Evolutionary conservation across 92 coral and sea anemone genomes (phyloP).

Genomic region (Palythoa grandis): DNA sequence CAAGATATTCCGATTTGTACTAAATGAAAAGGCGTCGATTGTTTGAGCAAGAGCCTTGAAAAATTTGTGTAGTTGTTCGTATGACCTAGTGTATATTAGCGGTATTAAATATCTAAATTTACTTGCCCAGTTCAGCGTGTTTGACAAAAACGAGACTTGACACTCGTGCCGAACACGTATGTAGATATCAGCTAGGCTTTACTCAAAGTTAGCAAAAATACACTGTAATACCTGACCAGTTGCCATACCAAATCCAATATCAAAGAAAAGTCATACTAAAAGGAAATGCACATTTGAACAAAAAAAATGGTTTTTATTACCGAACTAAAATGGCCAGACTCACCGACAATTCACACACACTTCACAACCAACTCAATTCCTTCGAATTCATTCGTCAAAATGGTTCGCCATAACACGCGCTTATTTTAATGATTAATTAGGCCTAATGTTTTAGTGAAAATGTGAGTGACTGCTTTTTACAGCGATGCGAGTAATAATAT

Average conservation of each 20-base stretch:
- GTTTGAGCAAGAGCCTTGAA: neutral
- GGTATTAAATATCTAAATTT: neutral
- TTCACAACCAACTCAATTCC: neutral
- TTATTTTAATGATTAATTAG: slow-evolving; percentile 24
- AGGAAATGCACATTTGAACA: neutral
- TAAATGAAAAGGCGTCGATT: neutral
- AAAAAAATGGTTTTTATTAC: neutral
- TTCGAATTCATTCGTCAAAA: neutral
- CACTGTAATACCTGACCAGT: neutral
- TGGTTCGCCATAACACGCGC: neutral
- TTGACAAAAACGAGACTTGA: neutral
- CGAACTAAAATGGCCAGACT: neutral
- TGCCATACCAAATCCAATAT: slow-evolving; percentile 1
- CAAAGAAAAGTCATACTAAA: neutral
- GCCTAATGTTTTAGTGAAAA: neutral
- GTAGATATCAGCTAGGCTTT: neutral
- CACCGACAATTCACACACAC: slow-evolving; percentile 11
- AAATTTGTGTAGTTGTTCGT: neutral
- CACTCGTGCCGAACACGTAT: neutral
- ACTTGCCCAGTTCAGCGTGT: slow-evolving; percentile 7
- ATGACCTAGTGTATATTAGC: neutral
- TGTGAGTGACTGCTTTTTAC: neutral
- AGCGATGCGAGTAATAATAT: neutral
- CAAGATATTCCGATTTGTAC: slow-evolving; percentile 1
- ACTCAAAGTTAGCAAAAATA: neutral